Evolutionary conservation across 2,113 vertebrate genomes (phyloP).

Genomic region (Oplegnathus fasciatus): DNA sequence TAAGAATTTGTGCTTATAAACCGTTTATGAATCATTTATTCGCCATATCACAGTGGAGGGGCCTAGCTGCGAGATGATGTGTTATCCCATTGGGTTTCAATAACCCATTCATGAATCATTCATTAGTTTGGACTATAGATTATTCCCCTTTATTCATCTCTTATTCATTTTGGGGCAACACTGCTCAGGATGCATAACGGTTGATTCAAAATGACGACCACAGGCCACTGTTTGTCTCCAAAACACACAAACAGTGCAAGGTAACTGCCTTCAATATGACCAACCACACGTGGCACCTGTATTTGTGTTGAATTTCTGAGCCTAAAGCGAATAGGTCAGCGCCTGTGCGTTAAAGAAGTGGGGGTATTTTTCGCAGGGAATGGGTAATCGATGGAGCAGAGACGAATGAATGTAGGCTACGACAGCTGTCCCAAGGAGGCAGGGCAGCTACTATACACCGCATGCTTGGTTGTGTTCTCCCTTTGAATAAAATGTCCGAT

Average conservation of each 20-base stretch:
- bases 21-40: conserved; percentile 75
- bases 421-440: conserved; percentile 80
- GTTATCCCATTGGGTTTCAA: conserved; percentile 77
- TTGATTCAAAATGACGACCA: conserved; percentile 81
- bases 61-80: conserved; percentile 70
- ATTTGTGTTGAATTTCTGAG: conserved; percentile 47
- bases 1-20: conserved; percentile 61
- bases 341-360: conserved; percentile 52
- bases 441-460: conserved; percentile 74
- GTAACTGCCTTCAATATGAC: conserved; percentile 45
- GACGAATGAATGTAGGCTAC: conserved; percentile 74
- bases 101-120: conserved; percentile 83
- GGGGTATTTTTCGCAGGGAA: conserved; percentile 69
- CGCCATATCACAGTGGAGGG: conserved; percentile 55
- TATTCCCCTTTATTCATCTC: conserved; percentile 63
- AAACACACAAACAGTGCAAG: conserved; percentile 71
- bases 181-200: conserved; percentile 66
- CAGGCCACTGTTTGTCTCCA: conserved; percentile 77
- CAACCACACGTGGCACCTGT: conserved; percentile 75
- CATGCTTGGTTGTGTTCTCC: conserved; percentile 67
- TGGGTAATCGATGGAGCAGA: conserved; percentile 73
- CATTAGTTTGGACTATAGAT: conserved; percentile 71
- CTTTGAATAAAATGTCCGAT: conserved; percentile 75
- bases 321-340: conserved; percentile 48
- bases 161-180: conserved; percentile 68